These are phyloP conservation scores for Triops longicaudatus DNA, from an alignment of 1,140 invertebrate species.

Conservation along the genomic window DNA sequence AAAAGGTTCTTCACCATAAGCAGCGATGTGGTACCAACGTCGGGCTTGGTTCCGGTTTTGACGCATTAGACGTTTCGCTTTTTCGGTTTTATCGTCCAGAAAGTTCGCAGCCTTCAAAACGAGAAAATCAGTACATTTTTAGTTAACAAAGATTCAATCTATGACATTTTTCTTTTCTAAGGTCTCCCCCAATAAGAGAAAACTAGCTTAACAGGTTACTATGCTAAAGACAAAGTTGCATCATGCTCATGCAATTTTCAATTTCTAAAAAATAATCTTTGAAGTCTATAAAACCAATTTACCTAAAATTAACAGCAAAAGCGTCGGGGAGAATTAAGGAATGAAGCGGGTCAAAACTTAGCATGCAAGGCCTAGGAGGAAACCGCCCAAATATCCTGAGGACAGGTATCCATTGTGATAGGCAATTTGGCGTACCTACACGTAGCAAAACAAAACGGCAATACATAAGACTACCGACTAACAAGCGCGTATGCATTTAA, in stretches of 20 bases:
- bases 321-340: not conserved
- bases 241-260: too few species aligned
- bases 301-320: conserved; percentile 13
- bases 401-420: conserved; percentile 65
- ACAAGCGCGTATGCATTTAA: conserved; percentile 20
- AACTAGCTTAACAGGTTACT: too few species aligned
- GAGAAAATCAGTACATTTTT: not conserved
- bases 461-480: not conserved
- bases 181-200: too few species aligned
- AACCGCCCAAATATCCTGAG: conserved; percentile 73
- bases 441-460: conserved; percentile 33
- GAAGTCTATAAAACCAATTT: not conserved
- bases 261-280: too few species aligned
- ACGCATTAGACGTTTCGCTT: conserved; percentile 60
- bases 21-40: conserved; percentile 59
- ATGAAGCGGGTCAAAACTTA: conserved; percentile 6
- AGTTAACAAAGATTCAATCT: not conserved
- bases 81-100: conserved; percentile 66
- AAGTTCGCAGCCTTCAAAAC: conserved; percentile 60
- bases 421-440: conserved; percentile 63
- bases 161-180: not conserved
- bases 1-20: conserved; percentile 52
- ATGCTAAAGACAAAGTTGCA: too few species aligned
- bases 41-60: conserved; percentile 55
- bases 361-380: conserved; percentile 68